Evolutionary conservation across 2,797 vertebrate genomes (phyloP), one percentile per base, ranked within the genome.

Genomic region (Ara ararauna): DNA sequence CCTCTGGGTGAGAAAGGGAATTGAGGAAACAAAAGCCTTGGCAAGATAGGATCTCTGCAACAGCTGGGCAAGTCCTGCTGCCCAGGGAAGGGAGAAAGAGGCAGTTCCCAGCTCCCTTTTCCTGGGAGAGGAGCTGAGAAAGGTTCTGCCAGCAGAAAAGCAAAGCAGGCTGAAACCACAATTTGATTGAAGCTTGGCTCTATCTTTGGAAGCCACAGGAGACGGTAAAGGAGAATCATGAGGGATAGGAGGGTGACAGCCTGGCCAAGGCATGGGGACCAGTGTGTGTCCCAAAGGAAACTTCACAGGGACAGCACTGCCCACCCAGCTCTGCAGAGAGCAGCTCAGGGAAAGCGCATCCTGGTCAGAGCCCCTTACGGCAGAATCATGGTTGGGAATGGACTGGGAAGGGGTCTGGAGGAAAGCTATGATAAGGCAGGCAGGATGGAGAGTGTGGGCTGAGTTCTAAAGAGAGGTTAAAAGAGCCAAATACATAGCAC

Each of bases 311-410:
- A 58, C 66, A 73, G 17, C 23, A 11, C 65, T 58, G 11, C n/a
- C 12, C 7, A 1, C 10, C 34, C 68, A 42, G 40, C 36, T n/a
- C 67, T 54, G 14, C 2, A 8, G 42, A 38, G 13, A 73, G 30
- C 64, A 54, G 15, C 10, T 12, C 5, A 4, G 42, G 40, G 36
- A 62, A 47, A 44, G 12, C 20, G 44, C 30, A 4, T 21, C 44
- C 74, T 7, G 1, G 1, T 17, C 83, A 61, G 56, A 67, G 42
- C 23, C 34, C 12, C 36, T 67, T 26, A 1, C 0, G 4, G n/a
- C 45, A 62, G 29, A 77, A 9, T 45, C 10, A 10, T 3, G 0
- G 10, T 3, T 1, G 38, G 44, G 50, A 79, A 58, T 26, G 56
- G 56, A 5, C 13, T 81, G 73, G 54, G 26, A 67, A 68, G 27